Percentiles rank a stretch among this genome's conserved stretches.
phyloP scores from a whole-genome alignment of 2,113 vertebrate species.

The Syngnathus scovelli region DNA sequence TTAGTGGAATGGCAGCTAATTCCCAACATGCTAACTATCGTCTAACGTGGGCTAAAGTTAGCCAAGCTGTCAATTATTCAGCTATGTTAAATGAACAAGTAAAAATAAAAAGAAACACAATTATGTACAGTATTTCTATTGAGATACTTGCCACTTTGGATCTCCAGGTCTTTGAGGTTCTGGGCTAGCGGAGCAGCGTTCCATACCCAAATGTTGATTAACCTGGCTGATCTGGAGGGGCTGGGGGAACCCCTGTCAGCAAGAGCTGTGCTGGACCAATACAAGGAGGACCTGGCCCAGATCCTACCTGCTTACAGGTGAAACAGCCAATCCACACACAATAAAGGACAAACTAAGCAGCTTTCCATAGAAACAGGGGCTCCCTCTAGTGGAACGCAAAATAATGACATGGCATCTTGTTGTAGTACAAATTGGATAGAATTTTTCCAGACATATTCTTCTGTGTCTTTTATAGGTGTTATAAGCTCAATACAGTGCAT shows the following conservation, averaged over 20 bases:
- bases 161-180: slow-evolving; percentile 52
- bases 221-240: slow-evolving; percentile 49
- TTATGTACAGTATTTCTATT: too few species aligned
- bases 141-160: background rate
- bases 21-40: too few species aligned
- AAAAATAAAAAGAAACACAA: background rate
- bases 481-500: slow-evolving; percentile 42
- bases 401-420: too few species aligned
- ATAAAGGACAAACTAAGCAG: too few species aligned
- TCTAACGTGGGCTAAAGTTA: too few species aligned
- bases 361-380: too few species aligned
- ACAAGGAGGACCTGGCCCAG: slow-evolving; percentile 54
- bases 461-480: slow-evolving; percentile 25
- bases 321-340: too few species aligned
- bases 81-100: background rate
- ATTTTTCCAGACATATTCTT: background rate
- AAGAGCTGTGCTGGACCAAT: slow-evolving; percentile 50
- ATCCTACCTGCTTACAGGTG: slow-evolving; percentile 60
- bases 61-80: too few species aligned
- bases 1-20: too few species aligned
- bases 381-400: too few species aligned
- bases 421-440: background rate
- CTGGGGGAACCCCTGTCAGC: slow-evolving; percentile 39
- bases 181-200: slow-evolving; percentile 64
- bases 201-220: slow-evolving; percentile 63